Evolutionary conservation across 2,113 vertebrate genomes (phyloP).

Genomic region (Nettapus auritus): DNA sequence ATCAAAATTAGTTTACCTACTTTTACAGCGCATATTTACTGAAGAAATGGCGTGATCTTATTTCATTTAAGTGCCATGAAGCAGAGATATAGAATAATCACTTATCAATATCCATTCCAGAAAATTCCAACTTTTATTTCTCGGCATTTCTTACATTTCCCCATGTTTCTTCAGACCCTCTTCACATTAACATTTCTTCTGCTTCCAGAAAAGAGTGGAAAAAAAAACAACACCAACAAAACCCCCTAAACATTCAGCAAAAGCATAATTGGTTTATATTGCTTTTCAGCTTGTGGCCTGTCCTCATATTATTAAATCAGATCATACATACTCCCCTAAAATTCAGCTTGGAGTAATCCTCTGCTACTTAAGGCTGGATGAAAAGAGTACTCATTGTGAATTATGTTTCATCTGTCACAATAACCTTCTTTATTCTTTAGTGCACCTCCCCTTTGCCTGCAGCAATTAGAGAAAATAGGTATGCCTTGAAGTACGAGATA

Average conservation of each 20-base stretch:
- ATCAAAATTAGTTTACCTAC: conserved; percentile 80
- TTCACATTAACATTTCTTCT: conserved; percentile 66
- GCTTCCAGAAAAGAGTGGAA: conserved; percentile 6
- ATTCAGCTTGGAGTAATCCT: conserved; percentile 78
- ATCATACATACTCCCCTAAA: conserved; percentile 72
- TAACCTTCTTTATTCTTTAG: conserved; percentile 82
- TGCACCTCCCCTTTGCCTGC: conserved; percentile 79
- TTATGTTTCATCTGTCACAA: conserved; percentile 85
- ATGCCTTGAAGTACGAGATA: conserved; percentile 75
- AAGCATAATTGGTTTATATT: conserved; percentile 54
- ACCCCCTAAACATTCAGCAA: conserved; percentile 50
- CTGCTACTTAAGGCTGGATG: conserved; percentile 75
- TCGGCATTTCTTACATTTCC: conserved; percentile 56
- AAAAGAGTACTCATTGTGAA: conserved; percentile 82
- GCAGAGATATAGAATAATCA: conserved; percentile 47
- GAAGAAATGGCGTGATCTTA: conserved; percentile 69
- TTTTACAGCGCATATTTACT: conserved; percentile 72
- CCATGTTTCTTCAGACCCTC: conserved; percentile 59
- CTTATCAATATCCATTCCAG: conserved; percentile 58
- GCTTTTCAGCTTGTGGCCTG: conserved; percentile 64
- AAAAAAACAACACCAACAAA: neutral
- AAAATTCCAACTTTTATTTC: conserved; percentile 68
- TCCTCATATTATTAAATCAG: conserved; percentile 71
- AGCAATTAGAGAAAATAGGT: conserved; percentile 83
- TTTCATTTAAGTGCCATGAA: conserved; percentile 67